phyloP scores from a whole-genome alignment of 2,113 vertebrate genomes.

The Fregata magnificens region DNA sequence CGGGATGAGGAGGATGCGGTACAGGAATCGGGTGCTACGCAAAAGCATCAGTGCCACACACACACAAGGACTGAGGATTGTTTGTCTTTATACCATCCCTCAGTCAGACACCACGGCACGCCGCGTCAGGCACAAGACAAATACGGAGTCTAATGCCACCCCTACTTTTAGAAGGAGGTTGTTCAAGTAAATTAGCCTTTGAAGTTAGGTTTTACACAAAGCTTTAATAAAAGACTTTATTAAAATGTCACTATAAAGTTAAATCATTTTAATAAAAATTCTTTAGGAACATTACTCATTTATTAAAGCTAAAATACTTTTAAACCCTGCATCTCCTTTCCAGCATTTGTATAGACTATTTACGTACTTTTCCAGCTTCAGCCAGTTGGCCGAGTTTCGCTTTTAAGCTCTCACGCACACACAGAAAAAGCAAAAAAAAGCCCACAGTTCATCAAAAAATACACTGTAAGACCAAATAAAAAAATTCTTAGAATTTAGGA shows the following conservation, averaged over 20 bases:
- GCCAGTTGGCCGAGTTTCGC: neutral
- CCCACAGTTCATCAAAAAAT: neutral
- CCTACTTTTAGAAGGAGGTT: neutral
- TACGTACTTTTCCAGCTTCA: neutral
- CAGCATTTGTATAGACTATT: neutral
- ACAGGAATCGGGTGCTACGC: too few species aligned
- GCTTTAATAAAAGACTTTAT: conserved; percentile 29
- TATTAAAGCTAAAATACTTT: neutral
- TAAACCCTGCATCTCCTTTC: neutral
- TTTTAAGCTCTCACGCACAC: neutral
- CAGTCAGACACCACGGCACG: neutral
- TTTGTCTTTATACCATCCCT: neutral
- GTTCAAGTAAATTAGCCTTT: neutral
- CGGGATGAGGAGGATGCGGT: neutral
- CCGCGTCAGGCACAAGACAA: neutral
- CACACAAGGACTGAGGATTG: accelerated
- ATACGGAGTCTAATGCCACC: neutral
- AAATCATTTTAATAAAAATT: neutral
- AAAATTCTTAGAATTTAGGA: neutral
- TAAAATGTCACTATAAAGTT: neutral
- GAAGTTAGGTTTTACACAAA: neutral
- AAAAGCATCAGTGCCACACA: neutral
- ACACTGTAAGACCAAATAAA: neutral
- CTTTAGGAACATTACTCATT: neutral
- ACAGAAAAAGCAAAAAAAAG: neutral